These are phyloP conservation scores for Drosophila bunnanda DNA, from an alignment of 2,888 invertebrate genomes.

Conservation along the genomic window DNA sequence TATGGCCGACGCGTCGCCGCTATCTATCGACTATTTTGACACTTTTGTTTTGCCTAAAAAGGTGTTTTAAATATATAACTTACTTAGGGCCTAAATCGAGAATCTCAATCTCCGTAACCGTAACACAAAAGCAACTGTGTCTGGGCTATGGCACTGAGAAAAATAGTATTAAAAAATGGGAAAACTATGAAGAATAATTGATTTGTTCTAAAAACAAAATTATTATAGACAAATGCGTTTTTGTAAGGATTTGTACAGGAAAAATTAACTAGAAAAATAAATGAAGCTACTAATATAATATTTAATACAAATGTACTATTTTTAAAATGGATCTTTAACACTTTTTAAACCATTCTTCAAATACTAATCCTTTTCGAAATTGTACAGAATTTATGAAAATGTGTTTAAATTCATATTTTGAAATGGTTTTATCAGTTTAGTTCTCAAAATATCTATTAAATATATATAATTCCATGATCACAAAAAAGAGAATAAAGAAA, in stretches of 20 bases:
- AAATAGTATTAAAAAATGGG: slow-evolving; percentile 3
- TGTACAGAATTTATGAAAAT: no score
- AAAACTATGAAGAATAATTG: background rate
- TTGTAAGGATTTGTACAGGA: background rate
- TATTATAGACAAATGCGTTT: background rate
- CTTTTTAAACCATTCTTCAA: background rate
- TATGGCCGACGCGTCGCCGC: slow-evolving; percentile 39
- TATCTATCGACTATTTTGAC: slow-evolving; percentile 74
- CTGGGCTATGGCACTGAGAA: slow-evolving; percentile 22
- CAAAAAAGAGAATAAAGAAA: no score
- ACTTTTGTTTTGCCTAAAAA: slow-evolving; percentile 78
- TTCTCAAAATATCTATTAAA: no score
- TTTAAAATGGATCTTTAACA: background rate
- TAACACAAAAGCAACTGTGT: slow-evolving; percentile 20
- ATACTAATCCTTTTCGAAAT: background rate
- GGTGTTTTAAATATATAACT: slow-evolving; percentile 77
- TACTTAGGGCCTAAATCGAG: slow-evolving; percentile 43
- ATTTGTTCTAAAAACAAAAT: background rate
- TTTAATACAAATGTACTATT: background rate
- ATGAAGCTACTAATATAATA: no score
- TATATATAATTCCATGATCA: no score
- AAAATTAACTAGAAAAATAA: background rate
- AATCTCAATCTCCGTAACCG: slow-evolving; percentile 25
- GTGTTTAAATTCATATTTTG: no score
- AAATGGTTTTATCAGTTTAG: no score